Conservation (phyloP, 30 jellyfish, hydroid and myxozoan species). For the Rhopilema esculentum region DNA sequence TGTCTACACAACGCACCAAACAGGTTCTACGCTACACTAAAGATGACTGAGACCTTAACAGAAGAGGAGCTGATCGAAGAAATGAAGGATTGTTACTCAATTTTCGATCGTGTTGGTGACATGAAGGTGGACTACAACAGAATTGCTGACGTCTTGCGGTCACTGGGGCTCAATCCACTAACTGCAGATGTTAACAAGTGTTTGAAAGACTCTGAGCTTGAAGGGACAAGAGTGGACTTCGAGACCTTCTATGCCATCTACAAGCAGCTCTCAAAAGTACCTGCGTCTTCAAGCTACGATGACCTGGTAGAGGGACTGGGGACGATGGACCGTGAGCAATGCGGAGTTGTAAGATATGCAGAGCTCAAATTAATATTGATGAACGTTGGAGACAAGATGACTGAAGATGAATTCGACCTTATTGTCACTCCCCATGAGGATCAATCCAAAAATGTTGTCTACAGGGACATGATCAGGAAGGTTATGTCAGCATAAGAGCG, state of each 20-base stretch:
- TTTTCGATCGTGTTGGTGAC: conserved; percentile 92
- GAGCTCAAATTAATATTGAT: conserved; percentile 80
- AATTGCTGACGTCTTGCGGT: conserved; percentile 86
- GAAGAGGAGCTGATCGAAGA: conserved; percentile 94
- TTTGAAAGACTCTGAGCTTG: conserved; percentile 78
- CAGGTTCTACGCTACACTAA: no score
- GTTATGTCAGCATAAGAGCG: conserved; percentile 80
- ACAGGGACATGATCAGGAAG: conserved; percentile 78
- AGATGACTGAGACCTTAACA: conserved; percentile 10
- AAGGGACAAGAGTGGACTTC: conserved; percentile 83
- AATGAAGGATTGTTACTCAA: conserved; percentile 86
- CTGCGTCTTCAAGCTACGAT: conserved; percentile 80
- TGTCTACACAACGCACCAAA: not conserved
- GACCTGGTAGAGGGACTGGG: conserved; percentile 97
- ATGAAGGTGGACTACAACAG: conserved; percentile 70
- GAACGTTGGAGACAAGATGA: conserved; percentile 89
- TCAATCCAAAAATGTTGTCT: conserved; percentile 72
- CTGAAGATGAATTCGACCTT: conserved; percentile 89
- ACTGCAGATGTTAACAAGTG: conserved; percentile 85
- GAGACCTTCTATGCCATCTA: conserved; percentile 88
- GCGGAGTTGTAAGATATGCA: conserved; percentile 86
- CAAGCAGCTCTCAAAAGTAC: conserved; percentile 78
- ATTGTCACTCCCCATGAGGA: conserved; percentile 87
- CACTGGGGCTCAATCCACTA: conserved; percentile 94
- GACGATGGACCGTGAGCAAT: conserved; percentile 89